phyloP scores from a whole-genome alignment of 1,140 invertebrate genomes.

The Temnothorax longispinosus region DNA sequence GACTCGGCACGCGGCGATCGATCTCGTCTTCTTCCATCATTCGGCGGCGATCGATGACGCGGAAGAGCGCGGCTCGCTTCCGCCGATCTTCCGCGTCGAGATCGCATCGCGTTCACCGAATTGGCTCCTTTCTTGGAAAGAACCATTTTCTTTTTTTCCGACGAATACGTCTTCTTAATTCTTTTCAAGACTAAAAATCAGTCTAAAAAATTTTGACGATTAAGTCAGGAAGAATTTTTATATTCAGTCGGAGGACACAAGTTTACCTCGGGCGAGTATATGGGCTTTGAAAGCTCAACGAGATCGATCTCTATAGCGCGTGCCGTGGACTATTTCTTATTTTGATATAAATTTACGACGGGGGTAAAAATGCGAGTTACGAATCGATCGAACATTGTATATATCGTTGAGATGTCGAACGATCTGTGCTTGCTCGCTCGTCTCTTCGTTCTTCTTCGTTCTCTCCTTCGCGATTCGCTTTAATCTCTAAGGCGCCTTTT shows the following conservation, averaged over 20 bases:
- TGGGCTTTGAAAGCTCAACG: background rate
- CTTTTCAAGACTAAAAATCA: too few species aligned
- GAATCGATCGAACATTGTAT: conserved; percentile 23
- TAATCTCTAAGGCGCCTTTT: conserved; percentile 48
- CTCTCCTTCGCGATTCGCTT: conserved; percentile 17
- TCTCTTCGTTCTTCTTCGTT: conserved; percentile 56
- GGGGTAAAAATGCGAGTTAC: background rate
- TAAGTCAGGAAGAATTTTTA: background rate
- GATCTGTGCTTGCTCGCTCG: background rate
- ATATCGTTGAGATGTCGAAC: conserved; percentile 20
- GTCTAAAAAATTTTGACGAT: background rate
- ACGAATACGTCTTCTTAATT: background rate
- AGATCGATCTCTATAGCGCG: conserved; percentile 12
- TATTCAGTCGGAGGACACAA: background rate
- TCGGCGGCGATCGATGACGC: background rate
- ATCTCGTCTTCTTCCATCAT: background rate
- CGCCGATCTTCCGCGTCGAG: conserved; percentile 17
- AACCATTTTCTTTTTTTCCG: background rate
- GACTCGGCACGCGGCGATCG: conserved; percentile 36
- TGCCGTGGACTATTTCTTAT: conserved; percentile 15
- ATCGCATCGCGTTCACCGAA: background rate
- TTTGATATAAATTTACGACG: conserved; percentile 59
- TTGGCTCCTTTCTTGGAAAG: background rate
- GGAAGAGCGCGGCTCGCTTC: conserved; percentile 12
- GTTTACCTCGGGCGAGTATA: background rate